Evolutionary conservation across 2,797 vertebrate species (phyloP), one percentile per base, ranked within the genome.

Genomic region (Pseudochirops cupreus): DNA sequence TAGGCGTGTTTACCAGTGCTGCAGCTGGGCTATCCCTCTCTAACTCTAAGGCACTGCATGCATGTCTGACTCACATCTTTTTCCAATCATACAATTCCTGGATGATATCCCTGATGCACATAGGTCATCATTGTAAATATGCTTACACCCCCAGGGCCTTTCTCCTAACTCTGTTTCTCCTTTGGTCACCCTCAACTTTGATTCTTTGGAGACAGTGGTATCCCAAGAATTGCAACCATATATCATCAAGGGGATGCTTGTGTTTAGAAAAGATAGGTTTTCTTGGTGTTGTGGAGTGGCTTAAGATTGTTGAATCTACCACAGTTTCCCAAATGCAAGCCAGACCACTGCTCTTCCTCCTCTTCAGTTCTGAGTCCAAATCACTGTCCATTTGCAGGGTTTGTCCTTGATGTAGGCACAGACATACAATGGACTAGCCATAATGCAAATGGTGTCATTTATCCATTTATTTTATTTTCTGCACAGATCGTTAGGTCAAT

Each of bases 191-290:
- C 74, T 87, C 74, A 87, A 50, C 9, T 87, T 26, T 87, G 39
- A 87, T 50, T 87, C 39, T 87, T 87, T 87, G 74, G 74, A 87
- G 74, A 87, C 39, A 46, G 74, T 87, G 74, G 74, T 87, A 87
- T 87, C 74, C 74, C 74, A 87, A 87, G 39, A 87, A 87, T 87
- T 50, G 39, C 39, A 87, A 87, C 39, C 74, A 87, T 87, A 87
- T 87, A 87, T 87, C 39, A 87, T 87, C 39, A 87, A 87, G 74
- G 7, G 39, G 24, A 87, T 87, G 74, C 74, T 87, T 87, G 39
- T 87, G 39, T 87, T 87, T 87, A 12, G 26, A 87, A 87, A 87
- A 87, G 74, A 50, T 46, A 50, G 74, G 9, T 87, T 87, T 50
- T 50, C 39, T 87, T 50, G 39, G 74, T 87, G n/a, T 82, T 82